These are phyloP conservation scores for Anseranas semipalmata DNA, from an alignment of 2,113 vertebrate species.

Conservation along the genomic window DNA sequence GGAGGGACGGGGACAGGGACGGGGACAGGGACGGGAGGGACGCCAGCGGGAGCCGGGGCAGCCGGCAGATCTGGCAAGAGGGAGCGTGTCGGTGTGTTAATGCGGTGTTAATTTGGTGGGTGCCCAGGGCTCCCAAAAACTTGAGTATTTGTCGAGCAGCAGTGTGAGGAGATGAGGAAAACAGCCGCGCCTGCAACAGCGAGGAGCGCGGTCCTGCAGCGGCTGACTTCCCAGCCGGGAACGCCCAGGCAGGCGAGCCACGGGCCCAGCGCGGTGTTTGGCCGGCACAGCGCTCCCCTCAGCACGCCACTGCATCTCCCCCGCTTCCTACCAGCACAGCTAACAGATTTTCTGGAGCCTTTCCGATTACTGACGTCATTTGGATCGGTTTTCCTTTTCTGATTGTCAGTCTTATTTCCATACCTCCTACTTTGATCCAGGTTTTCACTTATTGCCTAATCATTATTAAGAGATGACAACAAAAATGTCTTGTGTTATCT, in stretches of 20 bases:
- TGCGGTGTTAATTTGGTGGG: too few species aligned
- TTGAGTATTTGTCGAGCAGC: background rate
- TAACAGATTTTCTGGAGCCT: background rate
- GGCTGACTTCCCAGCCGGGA: too few species aligned
- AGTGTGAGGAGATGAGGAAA: background rate
- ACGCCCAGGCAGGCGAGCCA: background rate
- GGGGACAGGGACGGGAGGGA: background rate
- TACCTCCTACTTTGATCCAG: background rate
- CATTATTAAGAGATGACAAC: background rate
- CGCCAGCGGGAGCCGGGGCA: background rate
- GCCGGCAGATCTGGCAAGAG: background rate
- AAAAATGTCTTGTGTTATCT: background rate
- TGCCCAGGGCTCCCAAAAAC: background rate
- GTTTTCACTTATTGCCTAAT: background rate
- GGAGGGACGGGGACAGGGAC: background rate
- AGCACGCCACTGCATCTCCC: background rate
- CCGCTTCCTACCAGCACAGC: background rate
- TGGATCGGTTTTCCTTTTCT: background rate
- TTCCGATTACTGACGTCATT: background rate
- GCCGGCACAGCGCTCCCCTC: background rate
- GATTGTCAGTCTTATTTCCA: background rate
- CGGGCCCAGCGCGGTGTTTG: background rate
- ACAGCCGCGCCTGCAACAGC: too few species aligned
- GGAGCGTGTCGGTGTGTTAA: background rate
- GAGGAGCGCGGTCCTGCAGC: background rate